Conservation (phyloP, 1,140 invertebrate genomes). For the Drosophila elegans region DNA sequence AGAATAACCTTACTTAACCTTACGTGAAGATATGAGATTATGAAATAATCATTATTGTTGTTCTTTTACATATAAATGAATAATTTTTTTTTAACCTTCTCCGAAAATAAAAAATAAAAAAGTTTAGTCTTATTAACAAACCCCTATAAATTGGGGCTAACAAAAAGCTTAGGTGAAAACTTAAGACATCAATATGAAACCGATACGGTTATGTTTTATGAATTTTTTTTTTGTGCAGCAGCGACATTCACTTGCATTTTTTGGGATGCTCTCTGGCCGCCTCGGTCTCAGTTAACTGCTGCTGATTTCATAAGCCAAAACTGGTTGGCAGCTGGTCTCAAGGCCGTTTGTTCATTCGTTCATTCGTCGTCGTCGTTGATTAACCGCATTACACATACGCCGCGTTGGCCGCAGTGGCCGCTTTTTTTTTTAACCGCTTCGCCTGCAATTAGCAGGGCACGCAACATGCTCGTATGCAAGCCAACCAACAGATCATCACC, state of each 20-base stretch:
- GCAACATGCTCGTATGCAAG: conserved; percentile 46
- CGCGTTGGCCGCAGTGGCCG: conserved; percentile 56
- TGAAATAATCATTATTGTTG: too few relatives aligned
- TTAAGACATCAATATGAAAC: conserved; percentile 1
- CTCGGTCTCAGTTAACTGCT: conserved; percentile 24
- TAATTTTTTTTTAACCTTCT: too few relatives aligned
- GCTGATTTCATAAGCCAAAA: conserved; percentile 75
- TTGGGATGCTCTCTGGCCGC: conserved; percentile 21
- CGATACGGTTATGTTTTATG: neutral
- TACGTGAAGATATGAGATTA: too few relatives aligned
- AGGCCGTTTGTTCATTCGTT: conserved; percentile 61
- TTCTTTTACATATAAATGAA: too few relatives aligned
- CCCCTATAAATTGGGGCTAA: neutral
- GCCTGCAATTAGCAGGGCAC: conserved; percentile 78
- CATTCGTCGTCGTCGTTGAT: conserved; percentile 52
- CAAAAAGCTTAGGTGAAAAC: neutral
- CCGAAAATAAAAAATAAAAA: too few relatives aligned
- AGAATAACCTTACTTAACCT: too few relatives aligned
- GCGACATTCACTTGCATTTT: conserved; percentile 57
- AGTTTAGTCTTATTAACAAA: too few relatives aligned
- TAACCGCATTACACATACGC: conserved; percentile 79
- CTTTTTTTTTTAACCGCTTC: conserved; percentile 41
- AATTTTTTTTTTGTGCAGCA: conserved; percentile 38
- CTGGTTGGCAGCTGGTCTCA: conserved; percentile 77
- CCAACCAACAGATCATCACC: conserved; percentile 11